Conservation (phyloP, 2,797 vertebrate genomes). For the Acropternis orthonyx region DNA sequence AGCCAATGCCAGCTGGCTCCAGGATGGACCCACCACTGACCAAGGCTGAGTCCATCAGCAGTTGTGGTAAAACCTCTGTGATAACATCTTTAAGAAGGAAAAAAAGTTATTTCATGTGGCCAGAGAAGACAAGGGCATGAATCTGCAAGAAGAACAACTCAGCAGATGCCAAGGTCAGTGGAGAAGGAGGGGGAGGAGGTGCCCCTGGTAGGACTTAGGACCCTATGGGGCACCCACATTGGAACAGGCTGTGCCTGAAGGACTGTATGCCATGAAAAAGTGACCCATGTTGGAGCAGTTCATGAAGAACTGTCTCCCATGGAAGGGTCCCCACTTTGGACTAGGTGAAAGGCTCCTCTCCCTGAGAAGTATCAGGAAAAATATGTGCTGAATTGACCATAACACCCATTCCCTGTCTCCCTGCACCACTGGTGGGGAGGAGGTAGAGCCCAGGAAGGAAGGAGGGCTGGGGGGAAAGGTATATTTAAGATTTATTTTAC, state of each 20-base stretch:
- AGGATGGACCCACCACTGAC: no score
- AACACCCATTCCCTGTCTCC: background rate
- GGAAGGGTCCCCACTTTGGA: background rate
- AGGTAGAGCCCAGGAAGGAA: background rate
- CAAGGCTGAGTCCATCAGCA: accelerated
- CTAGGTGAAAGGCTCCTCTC: background rate
- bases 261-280: background rate
- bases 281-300: background rate
- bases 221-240: background rate
- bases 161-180: background rate
- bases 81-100: background rate
- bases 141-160: background rate
- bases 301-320: background rate
- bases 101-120: background rate
- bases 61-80: accelerated
- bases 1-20: background rate
- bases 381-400: background rate
- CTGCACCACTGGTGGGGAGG: accelerated
- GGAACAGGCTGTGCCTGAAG: background rate
- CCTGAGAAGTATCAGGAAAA: background rate
- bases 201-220: background rate
- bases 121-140: background rate
- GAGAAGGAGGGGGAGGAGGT: background rate
- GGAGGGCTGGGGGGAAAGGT: no score
- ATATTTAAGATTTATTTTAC: background rate